phyloP scores from a whole-genome alignment of 2,113 vertebrate genomes.

The Haemorhous mexicanus region DNA sequence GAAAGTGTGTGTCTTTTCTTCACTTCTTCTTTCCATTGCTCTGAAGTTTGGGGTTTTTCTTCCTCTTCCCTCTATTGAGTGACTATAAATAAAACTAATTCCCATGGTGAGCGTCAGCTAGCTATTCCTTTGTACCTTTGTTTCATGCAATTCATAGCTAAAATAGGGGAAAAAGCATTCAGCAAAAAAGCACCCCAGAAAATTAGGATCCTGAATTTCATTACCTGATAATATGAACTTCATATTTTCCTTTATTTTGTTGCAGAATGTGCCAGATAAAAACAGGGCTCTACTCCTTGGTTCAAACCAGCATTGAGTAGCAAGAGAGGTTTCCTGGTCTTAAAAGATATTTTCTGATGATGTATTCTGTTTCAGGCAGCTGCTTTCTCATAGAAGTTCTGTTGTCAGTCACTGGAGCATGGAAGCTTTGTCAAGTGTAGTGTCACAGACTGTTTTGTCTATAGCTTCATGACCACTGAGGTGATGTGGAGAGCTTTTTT shows the following conservation, averaged over 20 bases:
- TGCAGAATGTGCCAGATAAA: background rate
- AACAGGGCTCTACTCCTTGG: background rate
- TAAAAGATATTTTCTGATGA: background rate
- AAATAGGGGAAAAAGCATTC: background rate
- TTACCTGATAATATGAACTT: background rate
- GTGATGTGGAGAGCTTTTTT: background rate
- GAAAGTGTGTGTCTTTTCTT: background rate
- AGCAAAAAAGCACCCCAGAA: background rate
- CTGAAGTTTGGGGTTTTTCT: background rate
- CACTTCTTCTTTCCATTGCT: background rate
- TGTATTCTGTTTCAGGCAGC: background rate
- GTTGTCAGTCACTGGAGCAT: background rate
- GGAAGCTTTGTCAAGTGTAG: background rate
- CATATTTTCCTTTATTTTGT: background rate
- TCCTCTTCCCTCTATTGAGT: fast-evolving
- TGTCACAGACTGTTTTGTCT: background rate
- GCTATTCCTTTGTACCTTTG: background rate
- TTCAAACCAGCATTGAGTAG: background rate
- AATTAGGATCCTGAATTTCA: background rate
- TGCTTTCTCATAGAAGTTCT: background rate
- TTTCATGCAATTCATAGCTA: background rate
- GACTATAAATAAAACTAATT: background rate
- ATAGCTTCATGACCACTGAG: background rate
- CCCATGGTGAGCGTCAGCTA: background rate
- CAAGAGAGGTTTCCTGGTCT: background rate